Percentiles rank a stretch among this genome's conserved stretches.
phyloP scores from a whole-genome alignment of 2,797 vertebrate species.

The Leucoraja ocellata region DNA sequence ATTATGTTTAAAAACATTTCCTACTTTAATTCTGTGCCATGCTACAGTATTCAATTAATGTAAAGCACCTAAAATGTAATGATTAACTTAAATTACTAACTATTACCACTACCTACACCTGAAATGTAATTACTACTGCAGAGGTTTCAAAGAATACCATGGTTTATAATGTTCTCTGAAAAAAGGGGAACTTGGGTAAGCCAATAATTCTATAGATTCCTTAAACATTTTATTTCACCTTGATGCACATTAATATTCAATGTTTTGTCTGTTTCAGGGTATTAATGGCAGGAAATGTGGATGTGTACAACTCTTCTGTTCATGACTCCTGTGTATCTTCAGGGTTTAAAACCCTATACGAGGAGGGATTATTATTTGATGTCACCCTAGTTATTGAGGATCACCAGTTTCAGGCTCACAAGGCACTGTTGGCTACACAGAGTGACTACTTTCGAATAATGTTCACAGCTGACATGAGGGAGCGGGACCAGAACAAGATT shows the following conservation, averaged over 20 bases:
- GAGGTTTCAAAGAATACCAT: background rate
- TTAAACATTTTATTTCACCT: background rate
- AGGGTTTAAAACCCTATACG: conserved; percentile 93
- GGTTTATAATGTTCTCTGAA: background rate
- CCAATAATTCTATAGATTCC: background rate
- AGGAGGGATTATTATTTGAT: conserved; percentile 92
- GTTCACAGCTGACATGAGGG: conserved; percentile 98
- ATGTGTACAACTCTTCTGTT: conserved; percentile 98
- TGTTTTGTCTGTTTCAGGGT: conserved; percentile 62
- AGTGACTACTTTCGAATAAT: conserved; percentile 99
- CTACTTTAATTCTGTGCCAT: background rate
- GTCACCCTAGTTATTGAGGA: conserved; percentile 90
- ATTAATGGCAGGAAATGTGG: conserved; percentile 98
- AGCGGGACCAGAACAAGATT: conserved; percentile 98
- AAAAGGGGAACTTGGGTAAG: background rate
- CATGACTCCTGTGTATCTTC: conserved; percentile 96
- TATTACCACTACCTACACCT: no score
- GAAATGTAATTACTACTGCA: background rate
- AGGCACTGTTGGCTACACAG: conserved; percentile 95
- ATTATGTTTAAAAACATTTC: background rate
- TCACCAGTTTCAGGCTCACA: conserved; percentile 98
- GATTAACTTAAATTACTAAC: background rate
- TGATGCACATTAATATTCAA: background rate
- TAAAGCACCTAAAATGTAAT: background rate
- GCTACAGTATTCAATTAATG: background rate